Evolutionary conservation across 2,113 vertebrate species (phyloP).

Genomic region (Rhynchomys soricoides): DNA sequence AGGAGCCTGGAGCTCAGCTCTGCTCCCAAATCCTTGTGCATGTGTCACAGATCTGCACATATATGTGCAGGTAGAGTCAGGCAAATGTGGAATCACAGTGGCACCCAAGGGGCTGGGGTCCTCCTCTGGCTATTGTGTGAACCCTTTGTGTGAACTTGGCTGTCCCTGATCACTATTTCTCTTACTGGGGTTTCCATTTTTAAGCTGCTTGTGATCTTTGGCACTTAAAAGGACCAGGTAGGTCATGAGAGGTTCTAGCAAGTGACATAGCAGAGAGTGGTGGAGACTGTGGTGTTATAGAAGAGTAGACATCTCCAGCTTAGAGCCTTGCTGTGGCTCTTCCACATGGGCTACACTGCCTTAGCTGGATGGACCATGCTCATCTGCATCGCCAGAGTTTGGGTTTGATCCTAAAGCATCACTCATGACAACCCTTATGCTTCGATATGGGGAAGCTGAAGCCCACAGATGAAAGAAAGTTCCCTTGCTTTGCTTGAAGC

Average conservation of each 20-base stretch:
- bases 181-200: background rate
- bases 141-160: background rate
- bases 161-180: background rate
- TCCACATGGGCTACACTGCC: rapidly evolving
- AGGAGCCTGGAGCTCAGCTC: background rate
- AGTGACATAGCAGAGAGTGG: background rate
- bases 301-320: background rate
- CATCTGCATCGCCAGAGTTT: background rate
- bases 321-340: rapidly evolving
- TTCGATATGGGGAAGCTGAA: slow-evolving; percentile 2
- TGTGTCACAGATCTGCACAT: background rate
- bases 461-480: background rate
- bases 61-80: background rate
- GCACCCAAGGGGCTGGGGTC: background rate
- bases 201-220: background rate
- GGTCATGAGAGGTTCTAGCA: background rate
- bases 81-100: background rate
- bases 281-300: background rate
- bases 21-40: background rate
- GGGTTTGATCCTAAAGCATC: background rate
- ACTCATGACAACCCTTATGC: background rate
- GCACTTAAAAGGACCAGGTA: background rate
- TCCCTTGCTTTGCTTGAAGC: background rate
- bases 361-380: background rate
- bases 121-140: background rate